Evolutionary conservation across 2,113 vertebrate species (phyloP).

Genomic region (Hiodon alosoides): DNA sequence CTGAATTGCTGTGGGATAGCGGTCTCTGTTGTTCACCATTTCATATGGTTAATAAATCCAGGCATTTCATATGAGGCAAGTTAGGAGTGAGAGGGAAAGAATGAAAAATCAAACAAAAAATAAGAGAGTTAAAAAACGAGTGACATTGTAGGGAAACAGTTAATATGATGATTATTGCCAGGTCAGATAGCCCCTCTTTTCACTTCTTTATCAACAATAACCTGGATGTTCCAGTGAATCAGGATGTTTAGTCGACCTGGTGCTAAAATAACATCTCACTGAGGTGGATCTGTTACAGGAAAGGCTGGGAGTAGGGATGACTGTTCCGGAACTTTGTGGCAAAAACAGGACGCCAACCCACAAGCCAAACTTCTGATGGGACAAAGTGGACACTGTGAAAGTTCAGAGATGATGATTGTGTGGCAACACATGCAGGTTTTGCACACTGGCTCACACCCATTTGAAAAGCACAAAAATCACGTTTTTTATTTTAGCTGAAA

Average conservation of each 20-base stretch:
- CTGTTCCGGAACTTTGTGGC: constrained; percentile 1
- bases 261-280: constrained; percentile 4
- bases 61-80: background rate
- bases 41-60: constrained; percentile 9
- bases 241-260: constrained; percentile 16
- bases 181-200: no score
- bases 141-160: background rate
- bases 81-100: background rate
- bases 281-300: constrained; percentile 9
- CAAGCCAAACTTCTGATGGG: background rate
- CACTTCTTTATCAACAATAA: no score
- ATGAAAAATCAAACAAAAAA: background rate
- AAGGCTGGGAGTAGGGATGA: background rate
- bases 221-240: background rate
- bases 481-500: background rate
- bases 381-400: background rate
- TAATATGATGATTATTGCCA: no score
- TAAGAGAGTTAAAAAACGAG: background rate
- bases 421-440: background rate
- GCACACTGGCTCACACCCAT: background rate
- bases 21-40: background rate
- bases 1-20: background rate
- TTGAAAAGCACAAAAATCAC: background rate
- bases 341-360: constrained; percentile 5
- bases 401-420: background rate